phyloP scores from a whole-genome alignment of 2,888 invertebrate genomes.

The Amaurobius ferox region DNA sequence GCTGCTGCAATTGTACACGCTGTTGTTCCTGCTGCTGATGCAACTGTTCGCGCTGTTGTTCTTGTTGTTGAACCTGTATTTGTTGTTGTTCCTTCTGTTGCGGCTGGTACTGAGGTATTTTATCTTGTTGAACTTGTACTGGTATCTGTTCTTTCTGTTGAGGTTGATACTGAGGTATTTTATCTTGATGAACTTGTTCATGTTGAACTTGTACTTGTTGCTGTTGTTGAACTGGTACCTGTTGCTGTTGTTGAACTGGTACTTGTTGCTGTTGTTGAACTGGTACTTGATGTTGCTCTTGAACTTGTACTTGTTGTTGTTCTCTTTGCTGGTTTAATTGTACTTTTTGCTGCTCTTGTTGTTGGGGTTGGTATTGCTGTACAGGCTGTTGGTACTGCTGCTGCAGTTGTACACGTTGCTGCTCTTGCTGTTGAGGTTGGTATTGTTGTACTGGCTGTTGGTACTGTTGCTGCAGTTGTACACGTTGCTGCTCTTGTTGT shows the following conservation, averaged over 20 bases:
- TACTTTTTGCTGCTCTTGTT: neutral
- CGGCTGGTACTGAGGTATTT: neutral
- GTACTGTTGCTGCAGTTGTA: neutral
- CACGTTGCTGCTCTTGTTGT: conserved; percentile 1
- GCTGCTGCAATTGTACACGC: neutral
- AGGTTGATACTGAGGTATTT: neutral
- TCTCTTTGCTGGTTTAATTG: neutral
- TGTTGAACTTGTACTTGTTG: neutral
- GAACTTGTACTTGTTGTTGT: neutral
- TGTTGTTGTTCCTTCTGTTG: conserved; percentile 2
- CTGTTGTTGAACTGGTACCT: conserved; percentile 6
- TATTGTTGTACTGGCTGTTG: conserved; percentile 3
- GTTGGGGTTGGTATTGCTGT: neutral
- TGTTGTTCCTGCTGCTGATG: conserved; percentile 1
- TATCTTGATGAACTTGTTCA: neutral
- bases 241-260: conserved; percentile 15
- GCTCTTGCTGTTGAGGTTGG: neutral
- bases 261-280: neutral
- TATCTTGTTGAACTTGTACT: neutral
- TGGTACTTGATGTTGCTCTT: conserved; percentile 3
- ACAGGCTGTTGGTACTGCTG: neutral
- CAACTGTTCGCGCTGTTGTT: neutral
- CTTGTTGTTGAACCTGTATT: neutral
- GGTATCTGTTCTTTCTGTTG: conserved; percentile 11
- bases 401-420: neutral